Evolutionary conservation across 2,888 invertebrate genomes (phyloP), one percentile per base, ranked within the genome.

Genomic region (Campaea margaritaria): DNA sequence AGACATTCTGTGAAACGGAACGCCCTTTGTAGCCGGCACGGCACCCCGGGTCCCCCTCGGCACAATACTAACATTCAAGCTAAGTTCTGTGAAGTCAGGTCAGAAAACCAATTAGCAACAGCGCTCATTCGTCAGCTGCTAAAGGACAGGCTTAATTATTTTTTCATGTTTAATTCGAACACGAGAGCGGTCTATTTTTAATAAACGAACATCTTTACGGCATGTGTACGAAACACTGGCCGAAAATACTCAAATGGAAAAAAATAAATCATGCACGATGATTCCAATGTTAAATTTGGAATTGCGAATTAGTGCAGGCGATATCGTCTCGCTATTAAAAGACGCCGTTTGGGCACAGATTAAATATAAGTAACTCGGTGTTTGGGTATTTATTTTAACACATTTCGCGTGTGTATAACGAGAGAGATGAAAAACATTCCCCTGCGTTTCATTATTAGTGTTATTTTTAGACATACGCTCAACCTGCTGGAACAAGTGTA

Each of bases 341-440:
- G 86, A 86, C 83, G 82, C 68, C 81, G 86, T 90, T 89, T 88
- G 79, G 85, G 79, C 55, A 61, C 55, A 56, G 51, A 55, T 48
- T 51, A 55, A 51, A 60, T 59, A 49, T 47, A 60, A 55, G 54
- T 51, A 27, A 43, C 44, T 56, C 43, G 15, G 51, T 82, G 87
- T 90, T 89, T 90, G 79, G 86, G 80, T 89, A 86, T 91, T 91
- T 92, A 89, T 90, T 91, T 88, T 92, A 91, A 89, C 91, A 88
- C 89, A 89, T 89, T 92, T 91, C 80, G 92, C 91, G 86, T 85
- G 82, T 84, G 85, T 88, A 83, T 87, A 91, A 89, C 89, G 83
- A 81, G 80, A 76, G 89, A 89, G 91, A 91, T 91, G 91, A 91
- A 91, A 91, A 91, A 91, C 92, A 92, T 89, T 91, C 87, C 86